phyloP scores from a whole-genome alignment of 2,113 vertebrate species.

The Brachionichthys hirsutus region DNA sequence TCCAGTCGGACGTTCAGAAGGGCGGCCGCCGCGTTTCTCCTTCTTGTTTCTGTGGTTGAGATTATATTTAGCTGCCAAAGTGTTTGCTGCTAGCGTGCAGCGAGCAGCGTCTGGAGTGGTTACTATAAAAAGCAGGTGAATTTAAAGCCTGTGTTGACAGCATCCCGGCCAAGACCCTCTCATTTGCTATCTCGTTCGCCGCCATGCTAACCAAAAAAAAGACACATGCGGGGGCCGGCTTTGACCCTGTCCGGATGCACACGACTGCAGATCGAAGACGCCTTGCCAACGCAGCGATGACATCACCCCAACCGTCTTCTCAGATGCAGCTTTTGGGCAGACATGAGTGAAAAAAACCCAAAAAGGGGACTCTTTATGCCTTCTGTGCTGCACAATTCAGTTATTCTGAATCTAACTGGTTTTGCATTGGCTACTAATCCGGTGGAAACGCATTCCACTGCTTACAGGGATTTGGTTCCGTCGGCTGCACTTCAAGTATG shows the following conservation, averaged over 20 bases:
- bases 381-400: slow-evolving; percentile 40
- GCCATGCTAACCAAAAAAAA: slow-evolving; percentile 22
- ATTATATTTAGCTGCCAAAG: slow-evolving; percentile 65
- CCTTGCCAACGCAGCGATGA: not conserved
- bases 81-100: slow-evolving; percentile 38
- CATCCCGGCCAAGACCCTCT: slow-evolving; percentile 51
- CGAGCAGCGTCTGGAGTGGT: slow-evolving; percentile 54
- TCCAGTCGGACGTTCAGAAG: slow-evolving; percentile 20
- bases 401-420: slow-evolving; percentile 34
- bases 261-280: slow-evolving; percentile 10
- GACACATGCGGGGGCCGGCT: slow-evolving; percentile 33
- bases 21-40: slow-evolving; percentile 48
- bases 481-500: slow-evolving; percentile 40
- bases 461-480: slow-evolving; percentile 45
- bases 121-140: slow-evolving; percentile 78
- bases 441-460: slow-evolving; percentile 4
- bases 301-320: not conserved
- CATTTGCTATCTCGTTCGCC: slow-evolving; percentile 33
- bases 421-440: slow-evolving; percentile 21
- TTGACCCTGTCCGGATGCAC: slow-evolving; percentile 31
- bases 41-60: slow-evolving; percentile 52
- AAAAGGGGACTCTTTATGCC: not conserved
- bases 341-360: not conserved
- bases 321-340: not conserved
- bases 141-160: slow-evolving; percentile 65